These are phyloP conservation scores for Bagarius yarrelli DNA, from an alignment of 2,113 vertebrate genomes.

Conservation along the genomic window DNA sequence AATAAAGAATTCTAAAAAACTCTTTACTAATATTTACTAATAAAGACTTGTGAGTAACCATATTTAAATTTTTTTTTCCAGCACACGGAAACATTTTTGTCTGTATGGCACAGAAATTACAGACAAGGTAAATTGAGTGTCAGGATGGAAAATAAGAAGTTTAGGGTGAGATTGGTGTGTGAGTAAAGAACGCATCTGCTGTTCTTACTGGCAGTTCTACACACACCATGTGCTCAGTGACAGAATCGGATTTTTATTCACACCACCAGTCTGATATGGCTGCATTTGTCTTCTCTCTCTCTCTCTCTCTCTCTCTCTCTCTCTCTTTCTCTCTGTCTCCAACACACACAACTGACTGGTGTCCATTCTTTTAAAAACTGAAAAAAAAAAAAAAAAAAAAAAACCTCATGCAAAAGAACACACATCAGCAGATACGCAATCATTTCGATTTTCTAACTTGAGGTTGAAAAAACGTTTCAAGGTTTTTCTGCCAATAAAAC, in stretches of 20 bases:
- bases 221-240: conserved; percentile 43
- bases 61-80: not conserved
- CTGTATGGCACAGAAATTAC: not conserved
- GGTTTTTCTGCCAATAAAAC: not conserved
- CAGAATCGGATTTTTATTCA: conserved; percentile 39
- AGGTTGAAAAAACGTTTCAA: not conserved
- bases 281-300: conserved; percentile 13
- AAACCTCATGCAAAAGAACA: not conserved
- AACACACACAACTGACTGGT: not conserved
- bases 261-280: conserved; percentile 25
- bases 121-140: not conserved
- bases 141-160: not conserved
- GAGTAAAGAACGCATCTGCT: conserved; percentile 38
- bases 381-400: not conserved
- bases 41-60: not conserved
- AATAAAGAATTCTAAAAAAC: too few relatives aligned
- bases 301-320: not conserved
- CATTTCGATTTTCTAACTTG: not conserved
- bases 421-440: not conserved
- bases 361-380: not conserved
- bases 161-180: conserved; percentile 4
- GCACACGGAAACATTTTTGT: not conserved
- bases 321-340: not conserved
- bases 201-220: conserved; percentile 37
- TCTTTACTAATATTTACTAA: too few relatives aligned